Conservation (phyloP, 2,797 vertebrate species). For the Xiphorhynchus erythropygius region DNA sequence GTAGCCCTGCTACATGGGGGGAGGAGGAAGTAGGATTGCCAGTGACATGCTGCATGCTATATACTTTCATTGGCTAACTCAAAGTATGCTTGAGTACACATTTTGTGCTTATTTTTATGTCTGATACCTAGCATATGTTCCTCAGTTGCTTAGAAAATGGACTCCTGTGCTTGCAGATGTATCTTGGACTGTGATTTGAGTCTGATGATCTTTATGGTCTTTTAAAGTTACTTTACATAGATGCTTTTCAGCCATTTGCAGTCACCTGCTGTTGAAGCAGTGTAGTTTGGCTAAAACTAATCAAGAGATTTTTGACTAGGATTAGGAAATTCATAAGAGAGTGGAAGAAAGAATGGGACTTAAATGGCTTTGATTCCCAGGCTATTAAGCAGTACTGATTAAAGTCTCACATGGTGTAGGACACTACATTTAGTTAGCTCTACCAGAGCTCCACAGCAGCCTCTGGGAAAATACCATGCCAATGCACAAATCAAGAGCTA, state of each 20-base stretch:
- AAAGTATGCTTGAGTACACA: background rate
- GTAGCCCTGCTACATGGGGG: background rate
- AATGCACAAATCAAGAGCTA: background rate
- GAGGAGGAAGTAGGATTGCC: background rate
- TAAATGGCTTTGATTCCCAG: conserved; percentile 41
- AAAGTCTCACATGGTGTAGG: conserved; percentile 3
- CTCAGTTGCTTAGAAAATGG: background rate
- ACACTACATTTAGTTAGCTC: background rate
- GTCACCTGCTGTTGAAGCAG: conserved; percentile 13
- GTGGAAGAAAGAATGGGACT: background rate
- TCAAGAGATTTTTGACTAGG: conserved; percentile 15
- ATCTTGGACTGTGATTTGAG: background rate
- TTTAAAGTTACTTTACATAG: background rate
- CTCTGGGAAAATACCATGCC: background rate
- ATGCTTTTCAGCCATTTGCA: background rate
- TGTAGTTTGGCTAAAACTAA: conserved; percentile 32
- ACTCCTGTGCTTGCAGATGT: background rate
- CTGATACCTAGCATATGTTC: background rate
- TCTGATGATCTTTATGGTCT: background rate
- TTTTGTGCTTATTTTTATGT: background rate
- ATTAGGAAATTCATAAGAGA: conserved; percentile 12
- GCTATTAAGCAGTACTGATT: conserved; percentile 26
- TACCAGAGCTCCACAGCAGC: background rate
- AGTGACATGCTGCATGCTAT: background rate
- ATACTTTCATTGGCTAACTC: background rate